A percentile compares a stretch with the other conserved stretches of the same genome.
phyloP scores from a whole-genome alignment of 2,888 invertebrate species.

The Sarcophaga subvicina region DNA sequence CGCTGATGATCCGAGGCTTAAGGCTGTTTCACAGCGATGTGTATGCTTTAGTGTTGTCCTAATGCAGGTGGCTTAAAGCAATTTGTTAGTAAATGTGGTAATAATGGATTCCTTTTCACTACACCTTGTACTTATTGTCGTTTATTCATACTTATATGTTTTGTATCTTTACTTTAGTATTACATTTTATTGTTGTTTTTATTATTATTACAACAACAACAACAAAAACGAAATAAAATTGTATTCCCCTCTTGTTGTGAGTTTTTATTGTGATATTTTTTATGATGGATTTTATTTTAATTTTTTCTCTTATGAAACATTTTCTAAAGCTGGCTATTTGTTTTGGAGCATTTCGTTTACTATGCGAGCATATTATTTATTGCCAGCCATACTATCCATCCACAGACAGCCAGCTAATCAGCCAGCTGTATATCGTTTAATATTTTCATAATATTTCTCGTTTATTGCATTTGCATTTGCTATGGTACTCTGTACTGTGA shows the following conservation, averaged over 20 bases:
- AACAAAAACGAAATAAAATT: too few species aligned
- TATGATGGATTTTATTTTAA: conserved; percentile 33
- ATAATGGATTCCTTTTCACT: too few species aligned
- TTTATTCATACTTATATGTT: too few species aligned
- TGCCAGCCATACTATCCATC: not conserved
- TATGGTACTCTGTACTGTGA: not conserved
- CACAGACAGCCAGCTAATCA: conserved; percentile 15
- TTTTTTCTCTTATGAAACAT: conserved; percentile 1
- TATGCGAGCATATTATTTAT: conserved; percentile 13
- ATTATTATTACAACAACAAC: not conserved
- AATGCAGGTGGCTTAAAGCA: too few species aligned
- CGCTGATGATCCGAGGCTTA: too few species aligned
- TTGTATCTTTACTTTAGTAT: too few species aligned
- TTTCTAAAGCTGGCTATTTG: conserved; percentile 41
- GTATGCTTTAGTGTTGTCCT: too few species aligned
- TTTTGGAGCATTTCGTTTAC: conserved; percentile 15
- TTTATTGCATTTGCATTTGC: conserved; percentile 46
- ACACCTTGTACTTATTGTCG: too few species aligned
- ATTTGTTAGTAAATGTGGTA: too few species aligned
- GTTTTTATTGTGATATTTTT: conserved; percentile 6
- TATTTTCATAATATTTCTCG: conserved; percentile 27
- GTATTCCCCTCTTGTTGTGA: not conserved
- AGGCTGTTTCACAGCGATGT: too few species aligned
- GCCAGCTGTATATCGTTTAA: conserved; percentile 51
- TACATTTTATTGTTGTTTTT: not conserved